Base-by-base conservation (phyloP, 2,113 vertebrate species). In the Athene noctua region DNA sequence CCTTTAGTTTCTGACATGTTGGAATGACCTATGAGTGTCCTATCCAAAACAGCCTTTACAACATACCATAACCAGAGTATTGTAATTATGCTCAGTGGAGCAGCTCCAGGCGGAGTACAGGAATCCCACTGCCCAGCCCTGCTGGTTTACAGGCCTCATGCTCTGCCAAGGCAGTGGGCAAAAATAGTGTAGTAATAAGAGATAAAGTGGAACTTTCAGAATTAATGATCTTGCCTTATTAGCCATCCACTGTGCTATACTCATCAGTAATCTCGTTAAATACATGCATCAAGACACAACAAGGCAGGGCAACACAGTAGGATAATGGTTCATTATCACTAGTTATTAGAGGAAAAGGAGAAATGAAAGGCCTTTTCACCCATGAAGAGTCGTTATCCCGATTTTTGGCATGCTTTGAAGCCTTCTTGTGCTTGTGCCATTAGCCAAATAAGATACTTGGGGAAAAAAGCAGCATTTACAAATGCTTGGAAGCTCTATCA, bases 141-240 rank as follows among this genome's bases (percentile, higher is more conserved):
- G 29, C 57, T 75, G 83, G 15, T 79, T 70, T 68, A 54, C 15
- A 59, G 70, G 71, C 44, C 54, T 73, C 1, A 0, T 22, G 30
- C 54, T 90, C 59, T 71, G 74, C 66, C 49, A 66, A 70, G 71
- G 42, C 54, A 84, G 46, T 3, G 7, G 59, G 73, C 17, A 87
- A 66, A 72, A 82, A 14, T 75, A 42, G 11, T 71, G 30, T 58
- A 72, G 30, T 40, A 73, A 46, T 67, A 73, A 83, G 63, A 82
- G 61, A 61, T 61, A 80, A 91, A 81, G 26, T 3, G 5, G 8
- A 27, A 42, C 79, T 91, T 90, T 30, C 8, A 86, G 59, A 95
- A 88, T 90, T 36, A 71, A 61, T 71, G 59, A 78, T 82, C 51
- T 88, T 77, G 34, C 83, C 55, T 86, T 95, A 73, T 89, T 87